Conservation (phyloP, 1,140 invertebrate genomes). For the Melitaea cinxia region DNA sequence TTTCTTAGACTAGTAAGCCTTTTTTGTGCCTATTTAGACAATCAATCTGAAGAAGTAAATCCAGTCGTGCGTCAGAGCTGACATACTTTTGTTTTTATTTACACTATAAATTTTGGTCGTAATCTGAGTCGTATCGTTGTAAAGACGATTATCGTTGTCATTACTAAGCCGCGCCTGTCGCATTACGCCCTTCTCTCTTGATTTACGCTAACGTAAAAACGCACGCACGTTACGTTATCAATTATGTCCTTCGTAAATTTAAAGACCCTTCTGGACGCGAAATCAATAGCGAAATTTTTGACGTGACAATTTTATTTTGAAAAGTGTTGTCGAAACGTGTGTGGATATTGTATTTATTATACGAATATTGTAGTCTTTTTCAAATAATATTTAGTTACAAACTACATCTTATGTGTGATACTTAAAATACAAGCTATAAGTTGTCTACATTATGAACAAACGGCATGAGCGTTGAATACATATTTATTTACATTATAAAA, state of each 20-base stretch:
- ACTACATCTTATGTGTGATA: too few species aligned
- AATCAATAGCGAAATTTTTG: constrained; percentile 1
- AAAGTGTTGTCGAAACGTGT: not conserved
- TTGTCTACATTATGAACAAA: too few species aligned
- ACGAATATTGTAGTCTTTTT: not conserved
- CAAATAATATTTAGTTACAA: not conserved
- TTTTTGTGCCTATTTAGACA: too few species aligned
- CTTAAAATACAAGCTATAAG: too few species aligned
- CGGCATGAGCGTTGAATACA: too few species aligned
- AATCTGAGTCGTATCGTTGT: constrained; percentile 10
- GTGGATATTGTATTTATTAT: not conserved
- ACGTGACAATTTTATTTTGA: constrained; percentile 9
- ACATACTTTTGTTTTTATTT: too few species aligned
- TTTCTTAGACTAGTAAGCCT: too few species aligned
- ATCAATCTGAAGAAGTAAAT: too few species aligned
- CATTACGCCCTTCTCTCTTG: constrained; percentile 34
- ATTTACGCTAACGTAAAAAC: constrained; percentile 28
- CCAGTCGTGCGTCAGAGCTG: too few species aligned
- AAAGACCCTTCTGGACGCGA: constrained; percentile 9
- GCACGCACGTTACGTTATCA: constrained; percentile 28
- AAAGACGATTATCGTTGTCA: constrained; percentile 4
- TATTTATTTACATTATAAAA: too few species aligned
- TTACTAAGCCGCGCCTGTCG: constrained; percentile 31
- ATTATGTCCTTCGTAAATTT: constrained; percentile 25
- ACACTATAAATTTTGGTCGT: not conserved